These are phyloP conservation scores for Carassius gibelio DNA, from an alignment of 2,113 vertebrate species.

Conservation along the genomic window DNA sequence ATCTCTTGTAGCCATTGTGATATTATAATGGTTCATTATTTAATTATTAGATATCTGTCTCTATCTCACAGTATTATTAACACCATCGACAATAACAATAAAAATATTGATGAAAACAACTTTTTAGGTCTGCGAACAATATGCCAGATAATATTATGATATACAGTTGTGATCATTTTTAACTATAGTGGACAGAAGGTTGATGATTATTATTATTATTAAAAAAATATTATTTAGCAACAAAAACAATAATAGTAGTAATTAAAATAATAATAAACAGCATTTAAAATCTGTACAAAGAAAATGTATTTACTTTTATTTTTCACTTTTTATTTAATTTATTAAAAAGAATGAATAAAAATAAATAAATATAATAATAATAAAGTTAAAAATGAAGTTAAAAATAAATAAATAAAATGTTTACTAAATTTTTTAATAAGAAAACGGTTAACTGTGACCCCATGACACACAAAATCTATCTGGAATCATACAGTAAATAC, in stretches of 20 bases:
- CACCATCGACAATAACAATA: not conserved
- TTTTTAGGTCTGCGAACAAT: not conserved
- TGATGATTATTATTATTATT: not conserved
- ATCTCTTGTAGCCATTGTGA: not conserved
- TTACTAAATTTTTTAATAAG: not conserved
- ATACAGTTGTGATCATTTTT: not conserved
- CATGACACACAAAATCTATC: not conserved
- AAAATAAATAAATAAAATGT: too few species aligned
- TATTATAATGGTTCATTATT: not conserved
- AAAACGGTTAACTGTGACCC: not conserved
- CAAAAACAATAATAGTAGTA: not conserved
- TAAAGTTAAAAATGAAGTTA: too few species aligned
- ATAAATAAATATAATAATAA: not conserved
- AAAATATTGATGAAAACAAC: not conserved
- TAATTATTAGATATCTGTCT: not conserved
- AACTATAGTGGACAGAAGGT: not conserved
- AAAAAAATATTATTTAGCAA: not conserved
- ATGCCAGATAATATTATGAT: not conserved
- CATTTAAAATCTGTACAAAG: not conserved
- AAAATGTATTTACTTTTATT: not conserved
- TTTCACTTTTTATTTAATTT: not conserved
- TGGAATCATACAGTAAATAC: not conserved
- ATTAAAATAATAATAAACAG: not conserved
- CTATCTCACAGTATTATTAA: not conserved
- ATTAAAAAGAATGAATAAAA: not conserved